phyloP scores from a whole-genome alignment of 2,797 vertebrate species.

The Limnodromus scolopaceus region DNA sequence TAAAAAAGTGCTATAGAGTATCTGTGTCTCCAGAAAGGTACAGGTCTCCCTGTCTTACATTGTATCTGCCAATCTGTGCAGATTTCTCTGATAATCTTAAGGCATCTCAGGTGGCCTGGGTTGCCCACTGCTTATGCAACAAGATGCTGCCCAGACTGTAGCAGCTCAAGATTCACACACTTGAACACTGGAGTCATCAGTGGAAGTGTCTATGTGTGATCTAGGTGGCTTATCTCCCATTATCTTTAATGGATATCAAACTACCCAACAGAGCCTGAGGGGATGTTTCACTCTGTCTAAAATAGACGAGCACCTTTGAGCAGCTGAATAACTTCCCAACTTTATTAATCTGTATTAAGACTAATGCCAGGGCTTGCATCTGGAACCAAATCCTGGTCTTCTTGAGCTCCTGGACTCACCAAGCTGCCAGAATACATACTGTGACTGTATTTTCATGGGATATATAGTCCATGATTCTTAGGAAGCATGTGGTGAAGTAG shows the following conservation, averaged over 20 bases:
- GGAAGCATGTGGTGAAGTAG: neutral
- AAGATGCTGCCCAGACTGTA: neutral
- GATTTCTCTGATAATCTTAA: neutral
- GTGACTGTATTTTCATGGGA: neutral
- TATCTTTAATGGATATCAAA: neutral
- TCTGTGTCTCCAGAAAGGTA: neutral
- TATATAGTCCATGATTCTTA: neutral
- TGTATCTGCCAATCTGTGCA: neutral
- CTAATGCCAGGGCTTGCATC: neutral
- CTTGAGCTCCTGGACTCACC: neutral
- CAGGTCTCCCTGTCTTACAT: neutral
- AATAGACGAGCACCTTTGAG: fast-evolving
- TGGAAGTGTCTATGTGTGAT: neutral
- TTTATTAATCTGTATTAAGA: neutral
- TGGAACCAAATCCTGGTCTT: neutral
- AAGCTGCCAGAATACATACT: neutral
- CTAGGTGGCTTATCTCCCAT: neutral
- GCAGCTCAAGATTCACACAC: neutral
- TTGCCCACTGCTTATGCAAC: neutral
- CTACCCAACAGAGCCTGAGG: neutral
- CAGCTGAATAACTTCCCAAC: neutral
- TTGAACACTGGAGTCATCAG: neutral
- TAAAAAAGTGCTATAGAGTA: neutral
- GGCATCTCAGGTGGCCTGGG: neutral
- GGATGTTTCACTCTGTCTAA: neutral